Percentiles rank a stretch among this genome's conserved stretches.
Conservation (phyloP, 2,797 vertebrate genomes). For the Siniperca undulata region DNA sequence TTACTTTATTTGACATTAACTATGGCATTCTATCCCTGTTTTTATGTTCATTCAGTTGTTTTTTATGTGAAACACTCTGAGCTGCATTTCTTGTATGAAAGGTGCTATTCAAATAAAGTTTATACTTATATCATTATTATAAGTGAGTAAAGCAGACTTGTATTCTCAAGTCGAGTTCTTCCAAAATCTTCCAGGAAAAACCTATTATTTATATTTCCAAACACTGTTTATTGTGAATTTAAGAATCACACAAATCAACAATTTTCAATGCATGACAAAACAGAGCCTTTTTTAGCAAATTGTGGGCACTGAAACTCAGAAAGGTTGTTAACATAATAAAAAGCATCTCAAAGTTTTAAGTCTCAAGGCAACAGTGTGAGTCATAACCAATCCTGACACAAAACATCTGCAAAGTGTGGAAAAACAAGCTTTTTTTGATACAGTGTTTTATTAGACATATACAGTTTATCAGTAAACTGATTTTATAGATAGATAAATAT, state of each 20-base stretch:
- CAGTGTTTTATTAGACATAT: slow-evolving; percentile 18
- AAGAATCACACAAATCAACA: slow-evolving; percentile 51
- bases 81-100: no score
- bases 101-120: no score
- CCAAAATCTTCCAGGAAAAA: slow-evolving; percentile 40
- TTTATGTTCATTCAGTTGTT: no score
- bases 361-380: slow-evolving; percentile 45
- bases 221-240: slow-evolving; percentile 40
- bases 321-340: slow-evolving; percentile 49
- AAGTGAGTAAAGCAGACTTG: neutral
- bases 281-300: slow-evolving; percentile 50
- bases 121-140: no score
- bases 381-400: slow-evolving; percentile 49
- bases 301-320: slow-evolving; percentile 30
- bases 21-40: no score
- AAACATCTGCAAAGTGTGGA: slow-evolving; percentile 60
- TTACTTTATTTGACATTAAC: no score
- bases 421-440: slow-evolving; percentile 12
- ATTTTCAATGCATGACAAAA: slow-evolving; percentile 46
- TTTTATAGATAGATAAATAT: neutral
- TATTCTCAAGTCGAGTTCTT: neutral
- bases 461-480: slow-evolving; percentile 21
- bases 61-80: no score
- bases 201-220: slow-evolving; percentile 31
- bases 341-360: slow-evolving; percentile 47